Evolutionary conservation across 92 coral and sea anemone genomes (phyloP), one percentile per base, ranked within the genome.

Genomic region (Epizoanthus illoricatus): DNA sequence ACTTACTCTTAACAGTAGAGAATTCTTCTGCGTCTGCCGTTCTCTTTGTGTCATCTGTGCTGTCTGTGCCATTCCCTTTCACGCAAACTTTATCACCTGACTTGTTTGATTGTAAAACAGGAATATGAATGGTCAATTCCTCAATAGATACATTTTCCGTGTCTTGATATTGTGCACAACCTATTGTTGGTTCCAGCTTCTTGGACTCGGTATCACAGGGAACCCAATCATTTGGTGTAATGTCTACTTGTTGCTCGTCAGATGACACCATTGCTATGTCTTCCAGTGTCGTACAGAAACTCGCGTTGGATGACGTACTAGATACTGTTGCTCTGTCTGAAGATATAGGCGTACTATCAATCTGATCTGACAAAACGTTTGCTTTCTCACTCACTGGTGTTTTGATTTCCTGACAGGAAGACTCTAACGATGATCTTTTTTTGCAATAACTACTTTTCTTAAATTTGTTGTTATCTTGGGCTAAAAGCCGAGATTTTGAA

Each of bases 401-500:
- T 78, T 42, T 45, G 28, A 19, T 62, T 78, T 78, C 17, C 60
- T n/a, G 42, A 36, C 45, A 68, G 24, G 71, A 78, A 63, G 41
- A 36, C n/a, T 60, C 45, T 10, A 21, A 62, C 55, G 8, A 11
- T 7, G 71, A 62, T 78, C 59, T 15, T 12, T 17, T 68, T 36
- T 23, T 43, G 43, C 47, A 69, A 45, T 17, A 78, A 78, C 65
- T 15, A 47, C 54, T 60, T 42, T 19, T 33, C 47, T 78, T 60
- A 19, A 57, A 16, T 19, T 42, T 20, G 7, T 33, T 20, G 16
- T 33, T 17, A 15, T n/a, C 13, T 39, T 40, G 64, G 21, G 60
- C 71, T 12, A 78, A 66, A 52, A 63, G 58, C 17, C 68, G 69
- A 15, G 71, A 63, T 78, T 78, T 63, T 78, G 82, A 78, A 13